A percentile compares a stretch with the other conserved stretches of the same genome.
phyloP scores from a whole-genome alignment of 2,888 invertebrate genomes.

The Brachypterus glaber region DNA sequence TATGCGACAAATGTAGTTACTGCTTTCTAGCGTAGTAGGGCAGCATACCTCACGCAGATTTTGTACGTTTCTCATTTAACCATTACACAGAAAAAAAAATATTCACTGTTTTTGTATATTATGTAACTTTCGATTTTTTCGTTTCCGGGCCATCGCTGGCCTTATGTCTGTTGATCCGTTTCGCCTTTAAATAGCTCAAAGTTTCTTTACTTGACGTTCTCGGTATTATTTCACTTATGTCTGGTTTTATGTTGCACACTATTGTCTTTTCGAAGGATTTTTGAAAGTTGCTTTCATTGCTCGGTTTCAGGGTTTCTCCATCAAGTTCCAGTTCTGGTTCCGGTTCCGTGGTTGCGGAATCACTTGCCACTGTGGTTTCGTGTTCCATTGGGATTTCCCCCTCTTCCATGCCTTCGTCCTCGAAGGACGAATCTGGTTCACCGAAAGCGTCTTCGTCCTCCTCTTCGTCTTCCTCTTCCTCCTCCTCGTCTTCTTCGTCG shows the following conservation, averaged over 20 bases:
- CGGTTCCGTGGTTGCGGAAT: constrained; percentile 7
- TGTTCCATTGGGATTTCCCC: constrained; percentile 8
- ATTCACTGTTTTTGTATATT: neutral
- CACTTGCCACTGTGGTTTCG: constrained; percentile 7
- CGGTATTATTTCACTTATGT: constrained; percentile 31
- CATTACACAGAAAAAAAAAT: neutral
- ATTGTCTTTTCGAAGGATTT: too few species aligned
- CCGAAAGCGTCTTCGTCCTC: constrained; percentile 9
- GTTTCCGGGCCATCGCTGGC: constrained; percentile 25
- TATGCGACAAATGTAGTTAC: too few species aligned
- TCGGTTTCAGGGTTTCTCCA: neutral
- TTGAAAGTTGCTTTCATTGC: constrained; percentile 26
- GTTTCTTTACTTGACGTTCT: constrained; percentile 32
- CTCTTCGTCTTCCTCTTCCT: constrained; percentile 18
- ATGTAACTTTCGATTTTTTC: constrained; percentile 29
- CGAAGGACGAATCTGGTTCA: constrained; percentile 1
- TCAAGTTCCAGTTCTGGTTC: constrained; percentile 10
- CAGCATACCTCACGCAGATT: too few species aligned
- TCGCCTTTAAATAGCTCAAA: constrained; percentile 37
- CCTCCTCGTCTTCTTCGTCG: constrained; percentile 28
- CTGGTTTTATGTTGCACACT: constrained; percentile 24
- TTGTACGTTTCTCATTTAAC: too few species aligned
- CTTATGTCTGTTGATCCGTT: constrained; percentile 37
- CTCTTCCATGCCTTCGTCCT: constrained; percentile 14
- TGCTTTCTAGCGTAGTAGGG: too few species aligned